These are phyloP conservation scores for Drosophila sechellia DNA, from an alignment of 1,140 invertebrate genomes.

Conservation along the genomic window DNA sequence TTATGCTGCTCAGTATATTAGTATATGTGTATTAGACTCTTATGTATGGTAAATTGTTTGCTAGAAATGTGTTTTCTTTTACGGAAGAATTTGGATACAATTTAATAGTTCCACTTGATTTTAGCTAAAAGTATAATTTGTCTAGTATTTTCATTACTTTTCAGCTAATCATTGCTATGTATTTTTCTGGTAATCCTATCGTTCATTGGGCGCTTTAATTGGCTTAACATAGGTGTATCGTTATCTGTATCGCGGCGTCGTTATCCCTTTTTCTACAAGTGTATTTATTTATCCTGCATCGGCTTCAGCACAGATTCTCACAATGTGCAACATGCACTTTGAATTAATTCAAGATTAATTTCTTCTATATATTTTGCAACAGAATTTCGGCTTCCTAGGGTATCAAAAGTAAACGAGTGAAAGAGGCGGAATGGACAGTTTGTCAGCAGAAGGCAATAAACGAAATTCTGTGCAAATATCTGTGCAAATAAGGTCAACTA, in stretches of 20 bases:
- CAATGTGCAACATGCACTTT: slow-evolving; percentile 48
- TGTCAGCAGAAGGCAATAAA: slow-evolving; percentile 74
- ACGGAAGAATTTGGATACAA: slow-evolving; percentile 81
- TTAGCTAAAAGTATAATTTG: slow-evolving; percentile 78
- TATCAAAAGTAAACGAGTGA: slow-evolving; percentile 1
- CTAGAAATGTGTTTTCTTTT: slow-evolving; percentile 68
- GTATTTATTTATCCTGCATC: slow-evolving; percentile 21
- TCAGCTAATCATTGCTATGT: slow-evolving; percentile 56
- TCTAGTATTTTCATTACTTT: slow-evolving; percentile 58
- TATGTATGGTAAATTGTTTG: slow-evolving; percentile 66
- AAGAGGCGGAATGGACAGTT: slow-evolving; percentile 43
- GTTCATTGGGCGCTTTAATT: slow-evolving; percentile 55
- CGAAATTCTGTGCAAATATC: slow-evolving; percentile 47
- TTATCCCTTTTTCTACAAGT: slow-evolving; percentile 7
- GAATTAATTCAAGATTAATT: slow-evolving; percentile 26
- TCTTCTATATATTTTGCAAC: slow-evolving; percentile 52
- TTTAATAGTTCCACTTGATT: slow-evolving; percentile 44
- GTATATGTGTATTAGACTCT: slow-evolving; percentile 55
- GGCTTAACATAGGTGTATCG: slow-evolving; percentile 59
- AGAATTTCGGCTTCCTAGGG: slow-evolving; percentile 46
- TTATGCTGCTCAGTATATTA: slow-evolving; percentile 59
- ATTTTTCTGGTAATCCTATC: slow-evolving; percentile 33
- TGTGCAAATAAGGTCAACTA: slow-evolving; percentile 26
- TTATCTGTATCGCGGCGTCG: slow-evolving; percentile 28
- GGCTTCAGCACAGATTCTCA: slow-evolving; percentile 49